Evolutionary conservation across 2,113 vertebrate genomes (phyloP).

Genomic region (Benitochromis conjunctus): DNA sequence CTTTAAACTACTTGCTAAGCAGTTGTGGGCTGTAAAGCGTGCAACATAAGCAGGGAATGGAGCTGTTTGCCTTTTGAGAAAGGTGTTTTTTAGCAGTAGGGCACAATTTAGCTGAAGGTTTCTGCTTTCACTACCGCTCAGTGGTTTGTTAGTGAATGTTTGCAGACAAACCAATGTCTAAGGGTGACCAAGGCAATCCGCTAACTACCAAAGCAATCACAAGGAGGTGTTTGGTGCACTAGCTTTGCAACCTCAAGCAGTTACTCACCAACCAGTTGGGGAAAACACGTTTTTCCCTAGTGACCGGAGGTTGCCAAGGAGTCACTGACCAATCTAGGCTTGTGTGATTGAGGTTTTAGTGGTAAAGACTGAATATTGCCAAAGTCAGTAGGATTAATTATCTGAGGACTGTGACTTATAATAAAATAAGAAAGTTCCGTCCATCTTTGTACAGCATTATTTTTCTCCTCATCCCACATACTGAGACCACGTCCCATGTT

Average conservation of each 20-base stretch:
- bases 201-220: background rate
- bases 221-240: background rate
- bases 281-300: background rate
- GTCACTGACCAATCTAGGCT: background rate
- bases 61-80: background rate
- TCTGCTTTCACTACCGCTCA: background rate
- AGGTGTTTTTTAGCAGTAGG: background rate
- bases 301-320: background rate
- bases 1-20: background rate
- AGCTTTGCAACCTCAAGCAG: background rate
- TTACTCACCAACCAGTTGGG: background rate
- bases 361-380: background rate
- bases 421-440: background rate
- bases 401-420: too few species aligned
- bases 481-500: background rate
- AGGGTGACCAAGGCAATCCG: background rate
- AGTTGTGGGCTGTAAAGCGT: background rate
- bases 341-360: background rate
- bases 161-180: background rate
- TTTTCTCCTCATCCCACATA: background rate
- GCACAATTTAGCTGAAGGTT: background rate
- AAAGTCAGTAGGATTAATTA: background rate
- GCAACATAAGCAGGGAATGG: background rate
- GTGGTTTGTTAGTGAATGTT: background rate
- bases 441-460: background rate